Percentiles rank a stretch among this genome's conserved stretches.
phyloP scores from a whole-genome alignment of 2,113 vertebrate genomes.

The Shinisaurus crocodilurus region DNA sequence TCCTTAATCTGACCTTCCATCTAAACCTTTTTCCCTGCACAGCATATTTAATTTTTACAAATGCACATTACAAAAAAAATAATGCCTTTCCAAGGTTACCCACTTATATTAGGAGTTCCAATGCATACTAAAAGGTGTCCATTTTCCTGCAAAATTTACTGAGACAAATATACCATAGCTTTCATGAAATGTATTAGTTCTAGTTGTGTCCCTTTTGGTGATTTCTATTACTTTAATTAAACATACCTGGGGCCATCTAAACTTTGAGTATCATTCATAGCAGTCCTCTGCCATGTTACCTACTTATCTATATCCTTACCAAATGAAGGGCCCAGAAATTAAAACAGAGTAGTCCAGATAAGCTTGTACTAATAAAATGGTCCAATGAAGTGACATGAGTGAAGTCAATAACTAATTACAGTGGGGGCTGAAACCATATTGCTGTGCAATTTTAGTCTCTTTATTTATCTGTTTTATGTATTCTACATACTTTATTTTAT shows the following conservation, averaged over 20 bases:
- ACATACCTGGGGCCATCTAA: neutral
- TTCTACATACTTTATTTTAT: neutral
- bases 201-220: neutral
- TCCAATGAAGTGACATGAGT: neutral
- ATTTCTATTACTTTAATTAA: neutral
- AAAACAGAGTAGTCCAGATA: neutral
- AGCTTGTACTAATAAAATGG: neutral
- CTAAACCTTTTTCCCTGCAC: neutral
- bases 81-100: neutral
- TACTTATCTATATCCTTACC: neutral
- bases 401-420: neutral
- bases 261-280: neutral
- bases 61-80: neutral
- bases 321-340: neutral
- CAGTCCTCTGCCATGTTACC: neutral
- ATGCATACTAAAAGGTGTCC: neutral
- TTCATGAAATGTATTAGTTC: neutral
- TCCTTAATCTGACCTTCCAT: neutral
- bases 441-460: neutral
- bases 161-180: neutral
- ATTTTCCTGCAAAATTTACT: neutral
- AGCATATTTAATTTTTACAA: neutral
- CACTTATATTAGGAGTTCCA: neutral
- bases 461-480: neutral
- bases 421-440: no score